These are phyloP conservation scores for Pleuronectes platessa DNA, from an alignment of 2,113 vertebrate species.

Conservation along the genomic window DNA sequence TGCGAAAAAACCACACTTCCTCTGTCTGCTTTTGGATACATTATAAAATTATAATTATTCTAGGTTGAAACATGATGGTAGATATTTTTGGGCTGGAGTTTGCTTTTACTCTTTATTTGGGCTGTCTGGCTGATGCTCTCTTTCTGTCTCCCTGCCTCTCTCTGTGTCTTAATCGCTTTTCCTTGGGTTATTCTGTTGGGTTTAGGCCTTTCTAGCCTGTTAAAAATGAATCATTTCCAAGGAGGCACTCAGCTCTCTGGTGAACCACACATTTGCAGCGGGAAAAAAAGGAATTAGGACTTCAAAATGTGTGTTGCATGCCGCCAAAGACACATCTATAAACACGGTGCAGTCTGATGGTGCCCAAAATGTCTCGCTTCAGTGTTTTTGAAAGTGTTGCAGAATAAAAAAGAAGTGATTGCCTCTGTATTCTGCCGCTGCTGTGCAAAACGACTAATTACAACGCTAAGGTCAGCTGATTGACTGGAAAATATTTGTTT, in stretches of 20 bases:
- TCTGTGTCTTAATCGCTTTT: neutral
- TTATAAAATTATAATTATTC: no score
- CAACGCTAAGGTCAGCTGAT: slow-evolving; percentile 39
- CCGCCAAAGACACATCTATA: slow-evolving; percentile 41
- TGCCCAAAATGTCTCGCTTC: slow-evolving; percentile 35
- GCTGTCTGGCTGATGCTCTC: slow-evolving; percentile 3
- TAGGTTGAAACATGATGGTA: slow-evolving; percentile 22
- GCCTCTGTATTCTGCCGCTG: slow-evolving; percentile 3
- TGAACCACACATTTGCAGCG: slow-evolving; percentile 34
- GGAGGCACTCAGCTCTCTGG: slow-evolving; percentile 47
- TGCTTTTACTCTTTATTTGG: slow-evolving; percentile 30
- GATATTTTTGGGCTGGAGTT: slow-evolving; percentile 33
- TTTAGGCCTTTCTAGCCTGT: slow-evolving; percentile 46
- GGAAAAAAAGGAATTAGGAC: slow-evolving; percentile 29
- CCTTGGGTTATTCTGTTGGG: slow-evolving; percentile 45
- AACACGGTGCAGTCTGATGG: slow-evolving; percentile 39
- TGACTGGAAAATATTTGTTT: neutral
- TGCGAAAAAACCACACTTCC: no score
- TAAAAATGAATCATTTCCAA: slow-evolving; percentile 62
- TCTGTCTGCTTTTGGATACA: no score
- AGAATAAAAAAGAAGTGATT: slow-evolving; percentile 21
- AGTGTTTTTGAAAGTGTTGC: slow-evolving; percentile 12
- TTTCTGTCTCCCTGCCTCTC: neutral
- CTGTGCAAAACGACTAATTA: slow-evolving; percentile 23
- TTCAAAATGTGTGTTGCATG: slow-evolving; percentile 28